Evolutionary conservation across 1,140 invertebrate species (phyloP).

Genomic region (Bombus soroeensis): DNA sequence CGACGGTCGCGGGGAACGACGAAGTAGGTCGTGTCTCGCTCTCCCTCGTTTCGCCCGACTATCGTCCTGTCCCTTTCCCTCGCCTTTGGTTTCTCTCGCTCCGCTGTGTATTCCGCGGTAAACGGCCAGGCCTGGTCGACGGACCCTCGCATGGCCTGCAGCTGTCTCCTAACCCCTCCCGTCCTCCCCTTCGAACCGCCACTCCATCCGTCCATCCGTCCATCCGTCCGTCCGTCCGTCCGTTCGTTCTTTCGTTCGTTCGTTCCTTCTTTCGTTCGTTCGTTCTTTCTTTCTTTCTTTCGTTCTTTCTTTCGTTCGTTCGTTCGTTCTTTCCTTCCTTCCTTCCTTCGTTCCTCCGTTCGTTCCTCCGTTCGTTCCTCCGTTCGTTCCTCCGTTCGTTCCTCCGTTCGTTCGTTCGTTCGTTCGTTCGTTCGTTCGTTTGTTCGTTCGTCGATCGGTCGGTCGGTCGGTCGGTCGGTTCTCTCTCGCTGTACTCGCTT

Average conservation of each 20-base stretch:
- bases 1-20: conserved; percentile 58
- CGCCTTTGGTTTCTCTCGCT: conserved; percentile 29
- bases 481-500: neutral
- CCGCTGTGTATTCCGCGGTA: conserved; percentile 71
- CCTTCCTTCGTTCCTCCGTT: fast-evolving
- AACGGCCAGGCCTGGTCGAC: conserved; percentile 70
- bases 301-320: neutral
- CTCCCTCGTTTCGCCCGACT: conserved; percentile 42
- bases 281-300: fast-evolving
- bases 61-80: conserved; percentile 1
- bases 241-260: neutral
- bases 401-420: fast-evolving
- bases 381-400: fast-evolving
- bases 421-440: neutral
- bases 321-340: neutral
- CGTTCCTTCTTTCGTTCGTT: neutral
- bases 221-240: too few species aligned
- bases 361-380: fast-evolving
- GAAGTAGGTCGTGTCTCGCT: conserved; percentile 64
- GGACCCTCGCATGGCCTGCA: conserved; percentile 77
- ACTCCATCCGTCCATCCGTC: neutral
- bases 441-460: neutral
- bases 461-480: neutral
- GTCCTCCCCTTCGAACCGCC: neutral
- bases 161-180: conserved; percentile 74